Conservation (phyloP, 2,888 invertebrate genomes). For the Archips xylosteana region DNA sequence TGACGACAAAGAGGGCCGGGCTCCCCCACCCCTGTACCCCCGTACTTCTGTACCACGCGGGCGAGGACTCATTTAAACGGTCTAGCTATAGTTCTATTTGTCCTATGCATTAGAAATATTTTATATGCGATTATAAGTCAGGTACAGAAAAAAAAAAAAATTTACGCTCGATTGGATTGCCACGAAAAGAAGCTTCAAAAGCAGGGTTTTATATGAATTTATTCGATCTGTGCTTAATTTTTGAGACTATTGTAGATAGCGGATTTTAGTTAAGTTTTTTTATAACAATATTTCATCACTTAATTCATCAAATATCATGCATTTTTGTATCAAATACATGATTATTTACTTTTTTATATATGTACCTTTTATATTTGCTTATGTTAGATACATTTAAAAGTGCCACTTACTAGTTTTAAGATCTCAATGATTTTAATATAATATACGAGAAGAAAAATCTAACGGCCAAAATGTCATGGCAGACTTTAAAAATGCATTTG, state of each 20-base stretch:
- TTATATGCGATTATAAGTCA: too few species aligned
- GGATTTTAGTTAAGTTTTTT: neutral
- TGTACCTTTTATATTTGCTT: neutral
- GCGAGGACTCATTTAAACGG: too few species aligned
- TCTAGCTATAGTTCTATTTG: too few species aligned
- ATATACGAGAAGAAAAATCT: neutral
- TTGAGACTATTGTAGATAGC: neutral
- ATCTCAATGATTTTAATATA: neutral
- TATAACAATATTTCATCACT: neutral
- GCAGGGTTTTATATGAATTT: neutral
- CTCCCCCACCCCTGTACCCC: too few species aligned
- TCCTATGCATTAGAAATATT: neutral
- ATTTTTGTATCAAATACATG: constrained; percentile 1
- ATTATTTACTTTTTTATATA: neutral
- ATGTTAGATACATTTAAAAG: constrained; percentile 5
- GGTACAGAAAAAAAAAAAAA: too few species aligned
- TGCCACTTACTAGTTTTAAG: constrained; percentile 35
- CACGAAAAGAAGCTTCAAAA: neutral
- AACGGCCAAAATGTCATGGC: constrained; percentile 5
- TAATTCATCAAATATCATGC: neutral
- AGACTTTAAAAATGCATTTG: constrained; percentile 17
- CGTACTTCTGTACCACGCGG: too few species aligned
- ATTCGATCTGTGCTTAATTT: neutral
- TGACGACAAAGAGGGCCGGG: too few species aligned
- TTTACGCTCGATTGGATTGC: too few species aligned